These are phyloP conservation scores for Barnardius zonarius DNA, from an alignment of 2,113 vertebrate species.

Conservation along the genomic window DNA sequence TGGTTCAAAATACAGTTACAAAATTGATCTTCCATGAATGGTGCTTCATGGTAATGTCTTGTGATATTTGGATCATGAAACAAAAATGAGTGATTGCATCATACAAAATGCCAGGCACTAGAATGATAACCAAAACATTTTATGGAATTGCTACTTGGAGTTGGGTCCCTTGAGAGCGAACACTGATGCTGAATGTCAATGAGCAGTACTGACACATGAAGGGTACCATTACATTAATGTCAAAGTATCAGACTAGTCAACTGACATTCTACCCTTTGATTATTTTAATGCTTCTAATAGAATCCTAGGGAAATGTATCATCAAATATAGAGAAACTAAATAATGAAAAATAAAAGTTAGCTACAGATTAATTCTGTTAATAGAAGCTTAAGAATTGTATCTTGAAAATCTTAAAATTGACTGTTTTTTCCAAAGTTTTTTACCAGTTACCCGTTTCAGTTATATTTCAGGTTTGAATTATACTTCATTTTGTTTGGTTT, in stretches of 20 bases:
- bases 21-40: neutral
- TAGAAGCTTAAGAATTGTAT: neutral
- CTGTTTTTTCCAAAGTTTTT: neutral
- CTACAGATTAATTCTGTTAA: conserved; percentile 9
- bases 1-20: neutral
- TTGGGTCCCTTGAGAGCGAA: neutral
- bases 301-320: neutral
- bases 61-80: neutral
- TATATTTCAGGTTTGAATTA: neutral
- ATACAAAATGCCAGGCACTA: neutral
- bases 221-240: neutral
- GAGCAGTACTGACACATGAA: neutral
- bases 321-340: neutral
- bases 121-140: neutral
- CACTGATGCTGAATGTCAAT: neutral
- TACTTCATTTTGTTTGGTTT: neutral
- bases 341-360: neutral
- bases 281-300: neutral
- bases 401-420: neutral
- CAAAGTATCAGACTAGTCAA: neutral
- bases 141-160: neutral
- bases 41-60: neutral
- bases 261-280: neutral
- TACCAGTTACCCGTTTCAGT: neutral
- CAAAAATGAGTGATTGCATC: neutral